phyloP scores from a whole-genome alignment of 2,113 vertebrate genomes.

The Bagarius yarrelli region DNA sequence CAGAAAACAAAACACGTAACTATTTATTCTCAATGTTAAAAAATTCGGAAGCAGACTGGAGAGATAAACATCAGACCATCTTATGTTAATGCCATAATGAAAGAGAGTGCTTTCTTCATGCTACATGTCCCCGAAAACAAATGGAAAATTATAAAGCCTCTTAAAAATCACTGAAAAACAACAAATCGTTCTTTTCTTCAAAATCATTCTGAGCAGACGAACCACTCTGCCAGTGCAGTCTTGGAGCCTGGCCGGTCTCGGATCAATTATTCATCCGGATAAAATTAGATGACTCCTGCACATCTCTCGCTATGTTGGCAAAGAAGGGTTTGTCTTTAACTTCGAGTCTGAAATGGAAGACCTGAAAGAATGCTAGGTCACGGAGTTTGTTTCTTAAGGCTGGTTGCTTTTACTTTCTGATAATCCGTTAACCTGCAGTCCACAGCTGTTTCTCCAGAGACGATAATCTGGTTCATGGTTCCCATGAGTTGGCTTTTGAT shows the following conservation, averaged over 20 bases:
- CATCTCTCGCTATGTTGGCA: slow-evolving; percentile 24
- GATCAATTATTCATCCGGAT: slow-evolving; percentile 71
- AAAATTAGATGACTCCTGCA: slow-evolving; percentile 52
- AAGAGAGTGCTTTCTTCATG: slow-evolving; percentile 24
- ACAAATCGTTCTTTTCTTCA: slow-evolving; percentile 46
- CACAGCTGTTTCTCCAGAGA: not conserved
- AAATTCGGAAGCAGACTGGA: slow-evolving; percentile 4
- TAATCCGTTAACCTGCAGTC: not conserved
- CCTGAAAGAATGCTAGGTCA: not conserved
- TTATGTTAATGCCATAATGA: slow-evolving; percentile 35
- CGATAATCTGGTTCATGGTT: not conserved
- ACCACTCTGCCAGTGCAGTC: slow-evolving; percentile 53
- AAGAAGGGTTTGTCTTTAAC: slow-evolving; percentile 3
- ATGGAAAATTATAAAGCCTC: slow-evolving; percentile 4
- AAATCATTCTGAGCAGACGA: slow-evolving; percentile 43
- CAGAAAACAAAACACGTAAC: slow-evolving; percentile 18
- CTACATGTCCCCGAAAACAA: slow-evolving; percentile 27
- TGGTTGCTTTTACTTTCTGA: not conserved
- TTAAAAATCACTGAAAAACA: slow-evolving; percentile 9
- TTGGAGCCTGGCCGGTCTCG: slow-evolving; percentile 55
- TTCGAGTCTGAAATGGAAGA: not conserved
- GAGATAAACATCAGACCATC: slow-evolving; percentile 13
- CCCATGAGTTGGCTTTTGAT: slow-evolving; percentile 16
- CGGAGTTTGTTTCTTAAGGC: not conserved
- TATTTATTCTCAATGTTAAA: slow-evolving; percentile 22